phyloP scores from a whole-genome alignment of 2,888 invertebrate genomes.

The Drosophila subsilvestris region DNA sequence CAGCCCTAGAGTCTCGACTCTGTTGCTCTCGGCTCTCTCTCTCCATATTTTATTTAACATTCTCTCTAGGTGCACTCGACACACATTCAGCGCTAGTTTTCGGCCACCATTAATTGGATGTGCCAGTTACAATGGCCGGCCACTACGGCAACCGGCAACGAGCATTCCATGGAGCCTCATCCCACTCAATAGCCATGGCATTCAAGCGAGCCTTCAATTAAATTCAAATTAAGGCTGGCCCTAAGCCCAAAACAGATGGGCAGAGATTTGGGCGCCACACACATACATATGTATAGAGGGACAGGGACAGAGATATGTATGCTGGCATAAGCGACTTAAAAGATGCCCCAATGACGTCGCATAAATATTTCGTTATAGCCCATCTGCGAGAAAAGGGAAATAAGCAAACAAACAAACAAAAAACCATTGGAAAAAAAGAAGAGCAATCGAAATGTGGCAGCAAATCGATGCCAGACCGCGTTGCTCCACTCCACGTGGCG shows the following conservation, averaged over 20 bases:
- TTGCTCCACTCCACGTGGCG: constrained; percentile 44
- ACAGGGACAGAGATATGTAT: constrained; percentile 2
- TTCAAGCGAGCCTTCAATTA: constrained; percentile 68
- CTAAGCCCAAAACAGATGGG: constrained; percentile 70
- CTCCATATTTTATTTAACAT: constrained; percentile 75
- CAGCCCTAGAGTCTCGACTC: constrained; percentile 24
- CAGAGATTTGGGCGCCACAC: constrained; percentile 50
- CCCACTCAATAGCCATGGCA: background rate
- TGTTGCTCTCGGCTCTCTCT: constrained; percentile 20
- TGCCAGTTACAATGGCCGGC: constrained; percentile 66
- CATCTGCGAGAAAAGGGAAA: constrained; percentile 35
- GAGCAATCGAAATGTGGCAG: constrained; percentile 52
- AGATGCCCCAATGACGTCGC: constrained; percentile 75
- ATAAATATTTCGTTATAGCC: constrained; percentile 71
- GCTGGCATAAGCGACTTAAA: constrained; percentile 58
- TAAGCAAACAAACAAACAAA: background rate
- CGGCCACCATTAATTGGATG: constrained; percentile 75
- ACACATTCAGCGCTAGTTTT: constrained; percentile 71
- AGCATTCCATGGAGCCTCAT: background rate
- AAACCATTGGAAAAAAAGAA: constrained; percentile 4
- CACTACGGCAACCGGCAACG: background rate
- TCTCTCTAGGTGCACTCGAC: constrained; percentile 66
- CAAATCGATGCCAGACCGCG: constrained; percentile 64
- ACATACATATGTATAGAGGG: background rate
- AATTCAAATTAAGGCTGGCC: constrained; percentile 72